Evolutionary conservation across 2,113 vertebrate genomes (phyloP), one percentile per base, ranked within the genome.

Genomic region (Nansenia antarctica): DNA sequence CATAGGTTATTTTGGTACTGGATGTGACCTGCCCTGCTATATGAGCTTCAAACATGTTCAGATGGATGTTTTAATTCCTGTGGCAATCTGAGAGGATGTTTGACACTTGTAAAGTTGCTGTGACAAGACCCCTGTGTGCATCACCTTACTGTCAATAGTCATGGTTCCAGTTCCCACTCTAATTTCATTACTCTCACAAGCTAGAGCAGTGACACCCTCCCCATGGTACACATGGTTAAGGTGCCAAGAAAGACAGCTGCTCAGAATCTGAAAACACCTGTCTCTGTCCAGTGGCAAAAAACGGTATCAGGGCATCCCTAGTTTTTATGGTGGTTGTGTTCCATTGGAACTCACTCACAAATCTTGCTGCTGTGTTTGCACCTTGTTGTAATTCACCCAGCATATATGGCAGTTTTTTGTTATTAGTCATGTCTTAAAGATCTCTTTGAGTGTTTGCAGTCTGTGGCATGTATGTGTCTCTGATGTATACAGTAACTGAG

Each of bases 21-120:
- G 9, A 55, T 12, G n/a, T 62, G 60, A 55, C 53, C 34, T 27
- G 20, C 45, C 22, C 22, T 8, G 1, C 4, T 8, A 29, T 47
- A 31, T 64, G 18, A 24, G 0, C 63, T 64, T 73, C 52, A 53
- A 0, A 52, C 12, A 34, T 30, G 27, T 45, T 62, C 45, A 34
- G 53, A 26, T 69, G 49, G 31, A 57, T 3, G 0, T 54, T 79
- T 73, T 66, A 54, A 35, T 59, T 74, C 55, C 37, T 57, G 22
- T 57, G 45, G 66, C 31, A 58, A 73, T 30, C 57, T 20, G 20
- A 60, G 49, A 49, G 27, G 42, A 49, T 66, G 54, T 66, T 62
- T 62, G 22, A 66, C 42, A 42, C 52, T 22, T 64, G 47, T 52
- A 34, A 52, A 20, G 49, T 32, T 64, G 5, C 1, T 24, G 53